Percentiles rank a stretch among this genome's conserved stretches.
Evolutionary conservation across 2,113 vertebrate species (phyloP).

Genomic region (Pseudolaguvia tuberculata): DNA sequence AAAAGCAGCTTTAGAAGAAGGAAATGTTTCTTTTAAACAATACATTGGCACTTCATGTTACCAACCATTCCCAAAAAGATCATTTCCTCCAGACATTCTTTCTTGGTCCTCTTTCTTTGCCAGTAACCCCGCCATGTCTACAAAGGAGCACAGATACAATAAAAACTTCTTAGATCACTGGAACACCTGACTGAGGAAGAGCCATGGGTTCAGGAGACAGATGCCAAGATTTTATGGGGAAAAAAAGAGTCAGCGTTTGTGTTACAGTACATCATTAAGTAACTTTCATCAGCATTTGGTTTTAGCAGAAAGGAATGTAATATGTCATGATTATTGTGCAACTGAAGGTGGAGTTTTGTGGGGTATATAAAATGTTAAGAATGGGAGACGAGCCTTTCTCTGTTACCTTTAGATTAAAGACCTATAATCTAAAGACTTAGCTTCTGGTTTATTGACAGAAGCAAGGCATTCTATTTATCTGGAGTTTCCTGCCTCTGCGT

Average conservation of each 20-base stretch:
- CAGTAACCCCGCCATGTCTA: conserved; percentile 76
- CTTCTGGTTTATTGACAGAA: not conserved
- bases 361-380: not conserved
- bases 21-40: conserved; percentile 30
- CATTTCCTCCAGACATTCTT: conserved; percentile 73
- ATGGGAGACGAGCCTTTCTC: conserved; percentile 6
- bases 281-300: not conserved
- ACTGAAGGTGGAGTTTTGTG: not conserved
- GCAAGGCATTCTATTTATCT: conserved; percentile 22
- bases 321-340: not conserved
- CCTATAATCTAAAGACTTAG: conserved; percentile 17
- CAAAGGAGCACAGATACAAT: conserved; percentile 8
- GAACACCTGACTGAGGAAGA: conserved; percentile 1
- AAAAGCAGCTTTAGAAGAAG: no score
- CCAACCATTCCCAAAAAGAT: conserved; percentile 83
- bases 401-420: not conserved
- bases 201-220: not conserved
- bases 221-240: conserved; percentile 15
- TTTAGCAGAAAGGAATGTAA: conserved; percentile 14
- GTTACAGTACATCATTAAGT: not conserved
- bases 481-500: conserved; percentile 28
- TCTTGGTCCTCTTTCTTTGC: conserved; percentile 64
- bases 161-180: conserved; percentile 10
- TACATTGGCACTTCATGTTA: conserved; percentile 25
- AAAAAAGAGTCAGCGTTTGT: not conserved